Evolutionary conservation across 1,140 invertebrate genomes (phyloP).

Genomic region (Ceratosolen fusciceps): DNA sequence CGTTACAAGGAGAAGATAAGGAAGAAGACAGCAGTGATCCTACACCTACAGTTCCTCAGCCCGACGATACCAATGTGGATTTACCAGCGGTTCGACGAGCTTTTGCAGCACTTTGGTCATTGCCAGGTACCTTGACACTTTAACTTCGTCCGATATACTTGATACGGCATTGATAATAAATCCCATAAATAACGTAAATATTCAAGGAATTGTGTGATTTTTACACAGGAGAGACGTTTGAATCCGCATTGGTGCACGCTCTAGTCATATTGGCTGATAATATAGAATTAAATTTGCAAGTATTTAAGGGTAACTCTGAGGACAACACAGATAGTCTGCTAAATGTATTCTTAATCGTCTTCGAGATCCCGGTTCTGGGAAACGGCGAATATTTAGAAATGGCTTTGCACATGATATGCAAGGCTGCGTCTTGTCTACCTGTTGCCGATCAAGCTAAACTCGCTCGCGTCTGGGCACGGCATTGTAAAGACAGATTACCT

Average conservation of each 20-base stretch:
- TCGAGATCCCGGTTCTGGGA: slow-evolving; percentile 88
- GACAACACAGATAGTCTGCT: slow-evolving; percentile 72
- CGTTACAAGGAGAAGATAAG: slow-evolving; percentile 87
- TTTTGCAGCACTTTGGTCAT: slow-evolving; percentile 74
- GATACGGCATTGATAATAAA: too few relatives aligned
- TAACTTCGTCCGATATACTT: too few relatives aligned
- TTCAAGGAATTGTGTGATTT: too few relatives aligned
- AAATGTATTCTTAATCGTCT: slow-evolving; percentile 89
- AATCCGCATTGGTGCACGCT: slow-evolving; percentile 84
- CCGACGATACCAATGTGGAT: slow-evolving; percentile 74
- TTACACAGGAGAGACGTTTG: slow-evolving; percentile 73
- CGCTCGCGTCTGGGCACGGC: slow-evolving; percentile 83
- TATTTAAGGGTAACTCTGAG: slow-evolving; percentile 67
- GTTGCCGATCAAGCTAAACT: slow-evolving; percentile 85
- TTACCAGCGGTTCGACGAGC: slow-evolving; percentile 76
- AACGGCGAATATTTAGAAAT: slow-evolving; percentile 86
- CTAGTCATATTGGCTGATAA: slow-evolving; percentile 81
- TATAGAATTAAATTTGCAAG: slow-evolving; percentile 81
- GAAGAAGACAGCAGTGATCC: slow-evolving; percentile 81
- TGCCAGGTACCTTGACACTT: slow-evolving; percentile 68
- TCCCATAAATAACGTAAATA: too few relatives aligned
- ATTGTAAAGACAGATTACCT: slow-evolving; percentile 79
- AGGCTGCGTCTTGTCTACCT: slow-evolving; percentile 81
- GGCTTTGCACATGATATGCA: slow-evolving; percentile 85
- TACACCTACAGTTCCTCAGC: slow-evolving; percentile 70